Percentiles rank a stretch among this genome's conserved stretches.
These are phyloP conservation scores for Eriosoma lanigerum DNA, from an alignment of 1,140 invertebrate species.

Conservation along the genomic window DNA sequence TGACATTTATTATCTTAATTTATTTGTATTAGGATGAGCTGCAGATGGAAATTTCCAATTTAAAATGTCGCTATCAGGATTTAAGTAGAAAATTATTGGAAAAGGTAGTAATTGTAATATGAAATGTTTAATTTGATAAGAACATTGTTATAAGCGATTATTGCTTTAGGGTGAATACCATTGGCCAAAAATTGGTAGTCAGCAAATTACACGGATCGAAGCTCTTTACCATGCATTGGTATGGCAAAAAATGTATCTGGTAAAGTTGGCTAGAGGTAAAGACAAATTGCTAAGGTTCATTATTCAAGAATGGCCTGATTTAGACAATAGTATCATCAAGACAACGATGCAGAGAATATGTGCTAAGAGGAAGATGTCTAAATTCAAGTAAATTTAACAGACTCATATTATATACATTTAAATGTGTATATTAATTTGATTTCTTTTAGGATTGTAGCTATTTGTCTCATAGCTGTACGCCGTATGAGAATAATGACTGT, in stretches of 20 bases:
- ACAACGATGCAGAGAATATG: conserved; percentile 39
- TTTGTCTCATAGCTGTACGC: conserved; percentile 29
- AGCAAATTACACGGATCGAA: conserved; percentile 1
- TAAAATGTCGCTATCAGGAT: background rate
- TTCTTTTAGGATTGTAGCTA: conserved; percentile 29
- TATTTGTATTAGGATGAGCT: conserved; percentile 5
- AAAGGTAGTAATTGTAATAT: background rate
- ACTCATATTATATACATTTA: no score
- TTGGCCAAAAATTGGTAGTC: background rate
- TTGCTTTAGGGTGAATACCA: background rate
- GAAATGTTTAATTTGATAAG: background rate
- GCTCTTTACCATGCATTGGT: conserved; percentile 29
- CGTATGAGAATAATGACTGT: conserved; percentile 15
- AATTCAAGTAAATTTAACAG: conserved; percentile 25
- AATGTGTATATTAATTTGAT: background rate
- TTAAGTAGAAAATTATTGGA: conserved; percentile 19
- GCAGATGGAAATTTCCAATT: conserved; percentile 5
- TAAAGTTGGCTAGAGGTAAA: conserved; percentile 34
- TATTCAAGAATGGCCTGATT: conserved; percentile 34
- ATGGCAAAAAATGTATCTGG: conserved; percentile 46
- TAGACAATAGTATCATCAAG: conserved; percentile 28
- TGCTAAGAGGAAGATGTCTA: conserved; percentile 29
- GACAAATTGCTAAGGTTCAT: conserved; percentile 29
- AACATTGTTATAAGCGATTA: background rate
- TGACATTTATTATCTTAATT: background rate